Evolutionary conservation across 2,113 vertebrate genomes (phyloP).

Genomic region (Lamprologus lemairii): DNA sequence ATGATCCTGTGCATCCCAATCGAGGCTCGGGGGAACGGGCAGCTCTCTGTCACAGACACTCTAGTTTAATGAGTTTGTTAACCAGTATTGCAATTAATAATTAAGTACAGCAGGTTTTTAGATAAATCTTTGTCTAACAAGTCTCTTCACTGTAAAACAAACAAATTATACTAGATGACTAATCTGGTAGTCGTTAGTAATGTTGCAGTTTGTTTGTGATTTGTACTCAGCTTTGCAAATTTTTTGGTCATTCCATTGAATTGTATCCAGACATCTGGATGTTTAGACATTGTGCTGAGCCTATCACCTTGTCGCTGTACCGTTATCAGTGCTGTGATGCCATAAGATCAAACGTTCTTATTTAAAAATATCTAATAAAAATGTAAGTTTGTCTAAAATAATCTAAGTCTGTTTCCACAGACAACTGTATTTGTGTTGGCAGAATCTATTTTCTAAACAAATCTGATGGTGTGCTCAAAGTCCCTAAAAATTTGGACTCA

Average conservation of each 20-base stretch:
- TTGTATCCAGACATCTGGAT: neutral
- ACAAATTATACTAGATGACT: neutral
- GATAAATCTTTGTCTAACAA: conserved; percentile 27
- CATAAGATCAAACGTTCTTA: neutral
- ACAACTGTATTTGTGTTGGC: neutral
- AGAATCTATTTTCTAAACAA: neutral
- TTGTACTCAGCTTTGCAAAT: neutral
- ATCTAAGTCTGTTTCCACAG: neutral
- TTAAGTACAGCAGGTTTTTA: conserved; percentile 1
- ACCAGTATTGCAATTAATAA: conserved; percentile 25
- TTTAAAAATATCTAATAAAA: neutral
- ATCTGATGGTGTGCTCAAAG: neutral
- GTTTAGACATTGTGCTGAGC: neutral
- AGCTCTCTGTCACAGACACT: neutral
- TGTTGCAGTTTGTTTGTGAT: neutral
- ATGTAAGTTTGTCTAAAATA: neutral
- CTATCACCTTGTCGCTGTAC: neutral
- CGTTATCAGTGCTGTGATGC: neutral
- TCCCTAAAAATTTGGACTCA: neutral
- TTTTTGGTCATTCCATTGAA: neutral
- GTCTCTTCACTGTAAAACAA: neutral
- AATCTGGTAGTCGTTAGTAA: neutral
- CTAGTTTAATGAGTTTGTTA: conserved; percentile 11
- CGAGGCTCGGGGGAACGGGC: neutral
- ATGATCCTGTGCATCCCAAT: conserved; percentile 29